Percentiles rank a stretch among this genome's conserved stretches.
Evolutionary conservation across 2,113 vertebrate species (phyloP).

Genomic region (Electrona antarctica): DNA sequence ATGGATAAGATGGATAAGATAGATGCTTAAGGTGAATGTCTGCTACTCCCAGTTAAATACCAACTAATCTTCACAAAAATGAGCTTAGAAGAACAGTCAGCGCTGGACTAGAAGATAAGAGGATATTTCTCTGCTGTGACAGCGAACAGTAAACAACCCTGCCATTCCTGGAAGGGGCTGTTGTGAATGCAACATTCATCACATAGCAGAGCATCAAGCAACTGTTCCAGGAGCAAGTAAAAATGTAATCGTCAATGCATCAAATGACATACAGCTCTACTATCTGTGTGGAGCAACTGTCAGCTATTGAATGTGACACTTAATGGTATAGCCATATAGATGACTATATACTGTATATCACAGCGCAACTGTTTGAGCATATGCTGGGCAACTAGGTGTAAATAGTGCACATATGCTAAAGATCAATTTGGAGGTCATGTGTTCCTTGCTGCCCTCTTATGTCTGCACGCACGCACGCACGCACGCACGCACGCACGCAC

Average conservation of each 20-base stretch:
- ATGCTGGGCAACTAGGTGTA: not conserved
- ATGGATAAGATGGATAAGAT: conserved; percentile 8
- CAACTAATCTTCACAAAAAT: conserved; percentile 47
- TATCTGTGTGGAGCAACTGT: not conserved
- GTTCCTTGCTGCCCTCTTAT: no score
- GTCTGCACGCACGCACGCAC: no score
- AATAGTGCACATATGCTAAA: not conserved
- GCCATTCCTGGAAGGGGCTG: conserved; percentile 46
- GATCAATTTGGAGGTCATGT: no score
- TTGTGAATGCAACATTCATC: conserved; percentile 4
- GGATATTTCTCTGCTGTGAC: conserved; percentile 29
- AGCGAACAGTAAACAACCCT: conserved; percentile 42
- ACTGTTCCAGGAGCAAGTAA: not conserved
- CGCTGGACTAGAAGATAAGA: conserved; percentile 23
- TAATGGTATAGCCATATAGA: not conserved
- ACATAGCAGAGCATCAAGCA: not conserved
- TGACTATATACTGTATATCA: not conserved
- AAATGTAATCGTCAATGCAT: not conserved
- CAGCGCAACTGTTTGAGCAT: not conserved
- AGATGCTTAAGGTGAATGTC: not conserved
- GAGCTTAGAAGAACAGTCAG: conserved; percentile 35
- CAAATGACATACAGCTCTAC: not conserved
- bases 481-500: no score
- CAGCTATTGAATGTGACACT: conserved; percentile 4
- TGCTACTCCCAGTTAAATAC: conserved; percentile 8